phyloP scores from a whole-genome alignment of 2,888 invertebrate genomes.

The Helleia helle region DNA sequence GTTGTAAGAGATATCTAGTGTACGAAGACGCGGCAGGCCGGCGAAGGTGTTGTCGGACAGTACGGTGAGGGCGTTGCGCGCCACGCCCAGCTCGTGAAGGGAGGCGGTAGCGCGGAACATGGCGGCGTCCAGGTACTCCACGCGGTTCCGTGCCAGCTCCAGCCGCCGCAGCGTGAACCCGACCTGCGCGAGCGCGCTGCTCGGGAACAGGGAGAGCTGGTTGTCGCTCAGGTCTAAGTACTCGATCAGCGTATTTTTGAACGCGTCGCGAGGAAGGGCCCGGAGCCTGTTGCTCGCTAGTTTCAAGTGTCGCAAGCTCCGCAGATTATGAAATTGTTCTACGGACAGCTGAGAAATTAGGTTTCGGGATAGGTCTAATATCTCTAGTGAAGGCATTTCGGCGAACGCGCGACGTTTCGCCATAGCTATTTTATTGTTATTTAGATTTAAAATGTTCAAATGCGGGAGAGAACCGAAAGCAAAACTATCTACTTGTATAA shows the following conservation, averaged over 20 bases:
- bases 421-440: slow-evolving; percentile 77
- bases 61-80: slow-evolving; percentile 82
- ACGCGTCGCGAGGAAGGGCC: slow-evolving; percentile 81
- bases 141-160: slow-evolving; percentile 80
- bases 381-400: slow-evolving; percentile 34
- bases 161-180: slow-evolving; percentile 83
- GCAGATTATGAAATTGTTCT: slow-evolving; percentile 66
- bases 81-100: slow-evolving; percentile 81
- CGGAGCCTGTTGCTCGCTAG: slow-evolving; percentile 79
- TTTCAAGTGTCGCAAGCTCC: slow-evolving; percentile 78
- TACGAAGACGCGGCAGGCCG: slow-evolving; percentile 79
- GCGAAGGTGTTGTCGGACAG: slow-evolving; percentile 88
- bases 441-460: slow-evolving; percentile 67
- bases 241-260: slow-evolving; percentile 82
- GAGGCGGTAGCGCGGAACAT: slow-evolving; percentile 80
- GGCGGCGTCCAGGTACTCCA: slow-evolving; percentile 87
- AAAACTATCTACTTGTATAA: slow-evolving; percentile 53
- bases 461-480: slow-evolving; percentile 30
- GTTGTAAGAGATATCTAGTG: slow-evolving; percentile 83
- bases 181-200: slow-evolving; percentile 80
- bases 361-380: slow-evolving; percentile 40
- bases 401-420: slow-evolving; percentile 81
- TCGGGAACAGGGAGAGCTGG: slow-evolving; percentile 80
- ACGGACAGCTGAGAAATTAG: slow-evolving; percentile 31
- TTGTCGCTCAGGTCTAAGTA: slow-evolving; percentile 83